Evolutionary conservation across 2,113 vertebrate species (phyloP), one percentile per base, ranked within the genome.

Genomic region (Sclerurus mexicanus): DNA sequence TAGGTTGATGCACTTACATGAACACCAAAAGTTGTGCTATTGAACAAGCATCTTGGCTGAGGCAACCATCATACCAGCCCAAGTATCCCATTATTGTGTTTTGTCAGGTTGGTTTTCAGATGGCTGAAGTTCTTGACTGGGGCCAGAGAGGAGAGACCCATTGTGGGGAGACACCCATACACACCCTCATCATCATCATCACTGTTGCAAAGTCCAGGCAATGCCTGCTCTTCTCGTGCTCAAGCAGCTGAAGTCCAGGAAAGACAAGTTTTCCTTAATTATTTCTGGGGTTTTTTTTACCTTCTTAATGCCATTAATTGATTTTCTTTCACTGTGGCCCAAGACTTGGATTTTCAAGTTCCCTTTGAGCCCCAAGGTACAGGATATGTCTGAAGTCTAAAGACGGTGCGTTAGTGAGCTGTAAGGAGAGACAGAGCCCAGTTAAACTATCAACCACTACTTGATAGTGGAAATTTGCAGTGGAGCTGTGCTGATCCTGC

Each of bases 81-180:
- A 1, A 33, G 37, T 44, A 56, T 37, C 23, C 14, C 35, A 3
- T 30, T 39, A 13, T 4, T 50, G 33, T 56, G 16, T 40, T 86
- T 80, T 53, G 27, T 60, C 49, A 39, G n/a, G 5, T 27, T 89
- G 63, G 4, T 87, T 91, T 87, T 77, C 76, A 77, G 12, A 37
- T 52, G 39, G 8, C n/a, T 91, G 40, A 40, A n/a, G 42, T 53
- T 89, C 44, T 52, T 55, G 53, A 8, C 1, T 72, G 47, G 3
- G 9, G 47, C 39, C 27, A 46, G 39, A 10, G 4, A 25, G 16
- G 19, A 47, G 31, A 67, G 12, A 52, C 10, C 40, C 7, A 4
- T 6, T 85, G 6, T 9, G 7, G 14, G 22, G 18, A 3, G 1
- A 59, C n/a, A 72, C 23, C n/a, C 1, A 0, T 2, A 30, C 16